These are phyloP conservation scores for Cylas formicarius DNA, from an alignment of 1,140 invertebrate genomes.

Conservation along the genomic window DNA sequence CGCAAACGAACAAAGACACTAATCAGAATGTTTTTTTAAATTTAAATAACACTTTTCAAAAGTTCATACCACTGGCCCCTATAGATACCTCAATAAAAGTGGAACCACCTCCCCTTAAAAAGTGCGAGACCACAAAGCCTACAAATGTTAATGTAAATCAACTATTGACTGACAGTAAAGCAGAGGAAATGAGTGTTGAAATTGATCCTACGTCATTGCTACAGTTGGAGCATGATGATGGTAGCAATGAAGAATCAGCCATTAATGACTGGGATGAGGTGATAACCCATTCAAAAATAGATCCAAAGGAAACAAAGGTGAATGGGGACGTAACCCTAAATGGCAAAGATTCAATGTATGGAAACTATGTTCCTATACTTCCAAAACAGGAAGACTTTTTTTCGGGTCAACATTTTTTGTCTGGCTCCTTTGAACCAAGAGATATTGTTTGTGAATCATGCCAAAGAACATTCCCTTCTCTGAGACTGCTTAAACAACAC, in stretches of 20 bases:
- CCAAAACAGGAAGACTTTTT: conserved; percentile 33
- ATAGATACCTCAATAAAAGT: conserved; percentile 2
- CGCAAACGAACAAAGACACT: conserved; percentile 27
- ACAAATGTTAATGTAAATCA: conserved; percentile 23
- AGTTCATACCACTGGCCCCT: conserved; percentile 27
- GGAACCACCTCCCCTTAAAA: conserved; percentile 16
- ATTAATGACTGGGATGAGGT: conserved; percentile 33
- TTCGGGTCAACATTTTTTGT: conserved; percentile 33
- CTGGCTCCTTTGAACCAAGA: conserved; percentile 13
- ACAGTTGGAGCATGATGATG: conserved; percentile 24
- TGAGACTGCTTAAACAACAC: conserved; percentile 28
- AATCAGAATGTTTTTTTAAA: conserved; percentile 37
- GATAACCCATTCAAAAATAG: conserved; percentile 29
- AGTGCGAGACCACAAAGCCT: conserved; percentile 7
- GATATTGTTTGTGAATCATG: conserved; percentile 31
- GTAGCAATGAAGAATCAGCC: conserved; percentile 20
- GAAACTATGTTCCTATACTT: conserved; percentile 33
- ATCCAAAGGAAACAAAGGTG: conserved; percentile 17
- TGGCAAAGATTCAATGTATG: conserved; percentile 13
- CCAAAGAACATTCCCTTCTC: conserved; percentile 24
- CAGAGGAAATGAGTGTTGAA: conserved; percentile 37
- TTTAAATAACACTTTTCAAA: conserved; percentile 35
- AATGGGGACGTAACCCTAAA: conserved; percentile 19
- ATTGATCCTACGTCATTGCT: conserved; percentile 34
- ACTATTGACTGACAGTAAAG: conserved; percentile 32